Evolutionary conservation across 2,797 vertebrate genomes (phyloP).

Genomic region (Schizothorax lantsangensis): DNA sequence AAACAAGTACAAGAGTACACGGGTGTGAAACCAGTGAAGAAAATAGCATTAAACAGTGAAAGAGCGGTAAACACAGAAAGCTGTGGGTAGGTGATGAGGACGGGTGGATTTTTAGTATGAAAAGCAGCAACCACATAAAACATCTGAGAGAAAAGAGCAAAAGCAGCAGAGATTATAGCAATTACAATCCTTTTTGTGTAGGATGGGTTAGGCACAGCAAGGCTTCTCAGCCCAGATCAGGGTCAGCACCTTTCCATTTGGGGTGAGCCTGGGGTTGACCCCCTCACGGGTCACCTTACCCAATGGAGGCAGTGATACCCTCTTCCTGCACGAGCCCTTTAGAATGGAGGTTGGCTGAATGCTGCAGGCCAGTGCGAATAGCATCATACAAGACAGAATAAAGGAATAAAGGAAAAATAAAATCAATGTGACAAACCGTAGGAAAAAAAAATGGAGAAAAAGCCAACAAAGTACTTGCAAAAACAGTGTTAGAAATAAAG

Average conservation of each 20-base stretch:
- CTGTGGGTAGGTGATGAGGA: conserved; percentile 6
- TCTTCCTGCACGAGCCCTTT: conserved; percentile 67
- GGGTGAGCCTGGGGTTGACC: conserved; percentile 44
- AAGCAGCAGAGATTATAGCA: conserved; percentile 21
- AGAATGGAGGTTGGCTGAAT: conserved; percentile 70
- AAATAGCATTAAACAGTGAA: conserved; percentile 14
- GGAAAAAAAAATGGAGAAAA: conserved; percentile 15
- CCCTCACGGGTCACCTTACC: conserved; percentile 64
- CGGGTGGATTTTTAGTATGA: not conserved
- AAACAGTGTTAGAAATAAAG: not conserved
- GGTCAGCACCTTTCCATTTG: conserved; percentile 55
- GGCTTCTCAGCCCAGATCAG: conserved; percentile 36
- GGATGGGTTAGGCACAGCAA: conserved; percentile 4
- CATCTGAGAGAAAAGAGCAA: conserved; percentile 14
- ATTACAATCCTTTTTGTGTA: conserved; percentile 25
- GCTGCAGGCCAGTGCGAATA: conserved; percentile 63
- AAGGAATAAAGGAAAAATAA: conserved; percentile 36
- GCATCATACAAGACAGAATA: conserved; percentile 67
- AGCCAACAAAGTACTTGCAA: conserved; percentile 27
- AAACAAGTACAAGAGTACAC: conserved; percentile 27
- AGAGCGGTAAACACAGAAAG: not conserved
- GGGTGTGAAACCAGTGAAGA: conserved; percentile 33
- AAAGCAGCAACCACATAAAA: conserved; percentile 32
- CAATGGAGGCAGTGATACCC: conserved; percentile 58
- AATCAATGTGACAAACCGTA: conserved; percentile 35